Evolutionary conservation across 2,113 vertebrate genomes (phyloP).

Genomic region (Ochotona princeps): DNA sequence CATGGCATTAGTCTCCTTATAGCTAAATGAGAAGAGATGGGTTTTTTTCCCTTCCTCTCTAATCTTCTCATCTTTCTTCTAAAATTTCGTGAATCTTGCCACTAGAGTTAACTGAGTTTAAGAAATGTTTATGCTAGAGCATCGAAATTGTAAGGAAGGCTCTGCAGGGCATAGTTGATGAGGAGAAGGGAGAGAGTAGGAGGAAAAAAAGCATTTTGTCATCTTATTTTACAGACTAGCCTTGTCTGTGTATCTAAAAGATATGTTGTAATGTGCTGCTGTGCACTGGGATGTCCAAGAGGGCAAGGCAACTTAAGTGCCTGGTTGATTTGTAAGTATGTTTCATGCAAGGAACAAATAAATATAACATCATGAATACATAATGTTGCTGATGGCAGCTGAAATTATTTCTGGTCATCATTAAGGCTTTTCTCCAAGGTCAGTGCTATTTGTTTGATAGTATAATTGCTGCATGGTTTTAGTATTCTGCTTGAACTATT

Average conservation of each 20-base stretch:
- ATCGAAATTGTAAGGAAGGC: neutral
- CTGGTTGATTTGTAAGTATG: constrained; percentile 55
- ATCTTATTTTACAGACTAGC: constrained; percentile 10
- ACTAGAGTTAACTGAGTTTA: constrained; percentile 52
- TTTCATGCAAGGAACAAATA: constrained; percentile 52
- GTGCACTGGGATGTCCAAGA: constrained; percentile 26
- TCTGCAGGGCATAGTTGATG: neutral
- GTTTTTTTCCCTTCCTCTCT: neutral
- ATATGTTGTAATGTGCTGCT: neutral
- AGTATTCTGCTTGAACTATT: constrained; percentile 39
- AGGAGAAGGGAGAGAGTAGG: neutral
- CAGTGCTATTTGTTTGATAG: constrained; percentile 44
- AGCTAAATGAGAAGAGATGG: constrained; percentile 27
- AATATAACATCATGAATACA: constrained; percentile 65
- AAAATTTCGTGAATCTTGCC: constrained; percentile 34
- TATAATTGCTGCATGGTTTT: constrained; percentile 13
- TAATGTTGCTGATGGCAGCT: constrained; percentile 64
- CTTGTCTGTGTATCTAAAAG: constrained; percentile 41
- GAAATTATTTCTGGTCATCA: constrained; percentile 61
- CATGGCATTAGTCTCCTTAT: neutral
- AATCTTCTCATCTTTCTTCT: neutral
- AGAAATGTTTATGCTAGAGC: neutral
- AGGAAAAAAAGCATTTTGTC: neutral
- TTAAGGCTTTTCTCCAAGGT: constrained; percentile 56
- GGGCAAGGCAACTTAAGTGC: constrained; percentile 32